Base-by-base conservation (phyloP, 1,140 invertebrate species). In the Muscidifurax raptorellus region DNA sequence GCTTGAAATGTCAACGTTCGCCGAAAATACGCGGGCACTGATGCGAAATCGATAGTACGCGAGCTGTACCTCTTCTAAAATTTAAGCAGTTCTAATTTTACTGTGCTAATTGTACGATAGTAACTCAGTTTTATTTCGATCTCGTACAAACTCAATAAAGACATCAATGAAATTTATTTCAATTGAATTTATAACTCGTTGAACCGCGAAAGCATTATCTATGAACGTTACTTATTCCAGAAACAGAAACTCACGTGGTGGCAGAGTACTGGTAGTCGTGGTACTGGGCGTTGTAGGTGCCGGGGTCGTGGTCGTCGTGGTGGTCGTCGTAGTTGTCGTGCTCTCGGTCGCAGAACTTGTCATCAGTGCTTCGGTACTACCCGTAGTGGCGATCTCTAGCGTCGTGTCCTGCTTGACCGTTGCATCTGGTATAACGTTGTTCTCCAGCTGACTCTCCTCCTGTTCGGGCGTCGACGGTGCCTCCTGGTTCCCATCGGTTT, bases 201-300 rank as follows among this genome's bases (percentile, higher is more conserved):
- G 32, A 40, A n/a, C n/a, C n/a, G n/a, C n/a, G n/a, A n/a, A n/a
- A n/a, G n/a, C n/a, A n/a, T n/a, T n/a, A n/a, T n/a, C n/a, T n/a
- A n/a, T n/a, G n/a, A n/a, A n/a, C n/a, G n/a, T n/a, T n/a, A n/a
- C n/a, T n/a, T n/a, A n/a, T n/a, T n/a, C n/a, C n/a, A n/a, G n/a
- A n/a, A n/a, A n/a, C n/a, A n/a, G n/a, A n/a, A 47, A 92, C 94
- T 96, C 94, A 94, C 96, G 94, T 89, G 96, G 95, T 84, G 96
- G 95, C 86, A 95, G 88, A 1, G 96, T 96, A 72, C 95, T 95
- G 66, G 95, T 95, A 27, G 95, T 95, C 28, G 94, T 94, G 4
- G 95, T 93, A 52, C 93, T 94, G 10, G 94, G 94, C 9, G 94
- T 94, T 0, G 94, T 94, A 0, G 93, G 93, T 0, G 92, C 91